These are phyloP conservation scores for Drosophila planitibia DNA, from an alignment of 2,888 invertebrate species.

Conservation along the genomic window DNA sequence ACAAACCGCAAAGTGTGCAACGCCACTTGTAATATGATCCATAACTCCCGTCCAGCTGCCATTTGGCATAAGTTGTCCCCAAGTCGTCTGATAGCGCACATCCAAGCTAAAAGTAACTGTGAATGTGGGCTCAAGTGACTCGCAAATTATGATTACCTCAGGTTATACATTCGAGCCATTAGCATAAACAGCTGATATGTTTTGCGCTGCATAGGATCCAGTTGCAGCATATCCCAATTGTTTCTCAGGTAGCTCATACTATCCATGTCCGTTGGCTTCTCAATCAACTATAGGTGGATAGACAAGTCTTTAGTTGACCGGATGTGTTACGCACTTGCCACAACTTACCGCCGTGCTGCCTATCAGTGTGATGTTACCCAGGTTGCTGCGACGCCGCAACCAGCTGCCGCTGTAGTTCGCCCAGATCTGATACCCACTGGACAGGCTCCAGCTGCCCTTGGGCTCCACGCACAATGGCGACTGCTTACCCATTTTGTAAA, in stretches of 20 bases:
- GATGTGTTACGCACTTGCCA: not conserved
- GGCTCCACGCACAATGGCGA: slow-evolving; percentile 52
- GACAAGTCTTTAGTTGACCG: not conserved
- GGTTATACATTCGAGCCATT: slow-evolving; percentile 69
- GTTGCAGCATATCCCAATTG: slow-evolving; percentile 57
- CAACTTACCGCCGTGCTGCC: slow-evolving; percentile 67
- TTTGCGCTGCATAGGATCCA: slow-evolving; percentile 83
- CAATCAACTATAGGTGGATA: slow-evolving; percentile 55
- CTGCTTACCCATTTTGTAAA: slow-evolving; percentile 71
- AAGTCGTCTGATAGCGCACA: slow-evolving; percentile 57
- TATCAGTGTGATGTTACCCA: slow-evolving; percentile 60
- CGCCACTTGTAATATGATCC: slow-evolving; percentile 61
- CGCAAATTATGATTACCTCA: slow-evolving; percentile 60
- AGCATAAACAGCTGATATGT: slow-evolving; percentile 74
- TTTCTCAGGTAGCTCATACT: slow-evolving; percentile 61
- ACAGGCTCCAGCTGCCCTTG: slow-evolving; percentile 77
- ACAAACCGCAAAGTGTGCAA: slow-evolving; percentile 68
- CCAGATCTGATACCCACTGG: slow-evolving; percentile 56
- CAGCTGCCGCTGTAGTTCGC: slow-evolving; percentile 53
- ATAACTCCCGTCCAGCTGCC: slow-evolving; percentile 80
- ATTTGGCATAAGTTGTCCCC: slow-evolving; percentile 71
- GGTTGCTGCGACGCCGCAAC: slow-evolving; percentile 73
- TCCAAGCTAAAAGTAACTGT: slow-evolving; percentile 57
- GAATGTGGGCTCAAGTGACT: not conserved
- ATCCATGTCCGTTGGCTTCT: slow-evolving; percentile 63